Evolutionary conservation across 2,797 vertebrate genomes (phyloP), one percentile per base, ranked within the genome.

Genomic region (Carapus acus): DNA sequence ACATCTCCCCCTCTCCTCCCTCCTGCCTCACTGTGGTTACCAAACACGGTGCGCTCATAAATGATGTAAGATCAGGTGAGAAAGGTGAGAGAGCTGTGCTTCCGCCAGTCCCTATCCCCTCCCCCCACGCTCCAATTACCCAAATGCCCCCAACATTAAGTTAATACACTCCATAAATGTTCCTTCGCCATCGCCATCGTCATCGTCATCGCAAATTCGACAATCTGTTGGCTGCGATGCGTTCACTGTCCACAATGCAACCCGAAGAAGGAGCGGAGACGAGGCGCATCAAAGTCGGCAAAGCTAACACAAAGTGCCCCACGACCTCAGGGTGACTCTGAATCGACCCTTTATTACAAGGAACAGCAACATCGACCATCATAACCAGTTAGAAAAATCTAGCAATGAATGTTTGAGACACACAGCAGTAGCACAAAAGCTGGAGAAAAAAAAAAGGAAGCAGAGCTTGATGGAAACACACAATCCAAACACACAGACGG

Each of bases 11-110:
- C 53, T 40, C 47, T 57, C 55, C 49, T 40, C 57, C 39, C 36
- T 45, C 64, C 55, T 67, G 43, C 55, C 49, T 86, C 73, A 53
- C 84, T 72, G 84, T 84, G 79, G 88, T 83, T 82, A 88, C 85
- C 67, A 73, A 86, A 85, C 77, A 78, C 78, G 71, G 75, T 23
- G 14, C 55, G 23, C 80, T 87, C 83, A 87, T 90, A 71, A 90
- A 89, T 88, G 76, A 89, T 90, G 83, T 66, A 89, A 67, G 79
- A 78, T 52, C 70, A 81, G 74, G 84, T 86, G 79, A 87, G 86
- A 85, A 79, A 83, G 78, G 84, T 78, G 74, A 87, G 84, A 77
- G 82, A 87, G 80, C 67, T 78, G 54, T 38, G 74, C 87, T 85
- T 85, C 81, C 81, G 76, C 75, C 70, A 73, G 55, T 56, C 72